Base-by-base conservation (phyloP, 2,797 vertebrate genomes). In the Gobio occitaniae region DNA sequence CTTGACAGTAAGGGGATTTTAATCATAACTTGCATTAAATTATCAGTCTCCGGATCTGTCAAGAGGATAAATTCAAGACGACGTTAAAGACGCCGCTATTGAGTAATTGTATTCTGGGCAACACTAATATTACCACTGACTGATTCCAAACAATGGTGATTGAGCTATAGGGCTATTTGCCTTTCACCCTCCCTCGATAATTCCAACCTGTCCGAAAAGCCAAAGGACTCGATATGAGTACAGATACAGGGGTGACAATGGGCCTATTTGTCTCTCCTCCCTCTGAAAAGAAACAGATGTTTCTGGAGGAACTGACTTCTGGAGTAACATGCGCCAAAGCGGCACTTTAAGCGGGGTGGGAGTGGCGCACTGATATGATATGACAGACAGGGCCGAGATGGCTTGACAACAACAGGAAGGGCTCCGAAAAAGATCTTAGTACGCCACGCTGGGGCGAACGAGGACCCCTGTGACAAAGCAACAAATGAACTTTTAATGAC, bases 1-100 rank as follows among this genome's bases (percentile, higher is more conserved):
- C 95, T 95, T 97, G 96, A 96, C 96, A 97, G 96, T 96, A 96
- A 96, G 96, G 95, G 96, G 96, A 95, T 96, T 96, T 97, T 97
- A 97, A 97, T 97, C 96, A 96, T 96, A 96, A 97, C 96, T 96
- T 96, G 95, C 96, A 96, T 96, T 96, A 96, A 97, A 97, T 96
- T 96, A 96, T 96, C 96, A 95, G 95, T 97, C 95, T 96, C 95
- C 87, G 95, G 96, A 94, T 96, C 95, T 94, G 95, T 96, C 95
- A 96, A 94, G 95, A 94, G 95, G 88, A 96, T 96, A 97, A 96
- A 96, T 96, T 96, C 95, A 95, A 94, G 94, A 95, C 94, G 94
- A 95, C 94, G 95, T 96, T 96, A 96, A 85, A 96, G 95, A 96
- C 94, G 92, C 95, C 94, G 94, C 96, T 96, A 96, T 96, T 96